A percentile compares a stretch with the other conserved stretches of the same genome.
Evolutionary conservation across 2,113 vertebrate genomes (phyloP).

Genomic region (Petroica traversi): DNA sequence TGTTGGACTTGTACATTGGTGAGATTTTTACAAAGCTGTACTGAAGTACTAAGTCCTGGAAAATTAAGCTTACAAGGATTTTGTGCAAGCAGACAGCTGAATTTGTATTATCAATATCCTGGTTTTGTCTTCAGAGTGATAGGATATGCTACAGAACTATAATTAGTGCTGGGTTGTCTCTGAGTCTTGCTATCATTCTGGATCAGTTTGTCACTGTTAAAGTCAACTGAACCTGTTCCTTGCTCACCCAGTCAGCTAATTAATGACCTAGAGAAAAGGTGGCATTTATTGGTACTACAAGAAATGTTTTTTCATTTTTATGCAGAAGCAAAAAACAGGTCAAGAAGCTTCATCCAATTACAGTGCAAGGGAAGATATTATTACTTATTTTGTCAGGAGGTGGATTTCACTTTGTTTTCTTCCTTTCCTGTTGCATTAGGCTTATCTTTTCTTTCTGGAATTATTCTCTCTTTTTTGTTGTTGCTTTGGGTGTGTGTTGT

Average conservation of each 20-base stretch:
- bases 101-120: slow-evolving; percentile 3
- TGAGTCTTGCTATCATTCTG: background rate
- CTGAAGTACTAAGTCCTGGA: background rate
- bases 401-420: background rate
- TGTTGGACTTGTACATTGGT: background rate
- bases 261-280: slow-evolving; percentile 9
- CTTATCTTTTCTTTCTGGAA: background rate
- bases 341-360: background rate
- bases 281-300: background rate
- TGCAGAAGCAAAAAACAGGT: background rate
- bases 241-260: background rate
- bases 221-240: slow-evolving; percentile 29
- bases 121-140: background rate
- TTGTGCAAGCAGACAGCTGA: background rate
- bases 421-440: background rate
- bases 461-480: background rate
- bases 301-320: slow-evolving; percentile 37
- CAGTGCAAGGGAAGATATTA: background rate
- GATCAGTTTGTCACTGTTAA: background rate
- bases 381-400: background rate
- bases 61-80: background rate
- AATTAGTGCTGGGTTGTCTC: background rate
- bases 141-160: background rate
- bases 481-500: background rate
- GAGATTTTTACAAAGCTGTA: background rate